Conservation (phyloP, 2,888 invertebrate genomes). For the Branchellion lobata region DNA sequence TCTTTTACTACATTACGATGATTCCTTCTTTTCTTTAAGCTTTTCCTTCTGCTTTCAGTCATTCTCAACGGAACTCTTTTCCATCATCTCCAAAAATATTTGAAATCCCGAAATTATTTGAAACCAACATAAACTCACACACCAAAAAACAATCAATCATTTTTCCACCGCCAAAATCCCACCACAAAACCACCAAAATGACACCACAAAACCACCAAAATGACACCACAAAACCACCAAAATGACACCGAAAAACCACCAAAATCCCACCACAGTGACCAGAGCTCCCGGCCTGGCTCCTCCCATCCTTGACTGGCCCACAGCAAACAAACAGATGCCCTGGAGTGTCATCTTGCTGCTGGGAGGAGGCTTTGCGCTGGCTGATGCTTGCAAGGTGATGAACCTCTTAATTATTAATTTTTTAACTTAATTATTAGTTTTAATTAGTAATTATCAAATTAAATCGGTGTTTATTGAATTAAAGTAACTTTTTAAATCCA, state of each 20-base stretch:
- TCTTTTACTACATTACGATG: not conserved
- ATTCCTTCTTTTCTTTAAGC: not conserved
- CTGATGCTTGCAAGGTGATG: conserved; percentile 74
- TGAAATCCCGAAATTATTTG: too few species aligned
- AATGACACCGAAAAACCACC: too few species aligned
- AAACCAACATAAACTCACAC: too few species aligned
- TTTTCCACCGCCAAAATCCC: too few species aligned
- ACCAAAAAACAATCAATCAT: too few species aligned
- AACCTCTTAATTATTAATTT: not conserved
- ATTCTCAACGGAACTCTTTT: too few species aligned
- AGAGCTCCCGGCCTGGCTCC: conserved; percentile 45
- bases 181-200: too few species aligned
- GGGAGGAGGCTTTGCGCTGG: conserved; percentile 86
- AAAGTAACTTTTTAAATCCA: not conserved
- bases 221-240: too few species aligned
- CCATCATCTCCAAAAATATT: too few species aligned
- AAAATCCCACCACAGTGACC: conserved; percentile 18
- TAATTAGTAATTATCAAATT: not conserved
- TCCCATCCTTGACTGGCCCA: conserved; percentile 69
- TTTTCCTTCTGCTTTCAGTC: too few species aligned
- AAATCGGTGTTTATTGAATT: not conserved
- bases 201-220: too few species aligned
- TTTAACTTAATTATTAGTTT: conserved; percentile 17
- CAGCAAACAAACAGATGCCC: conserved; percentile 79
- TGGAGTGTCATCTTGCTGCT: conserved; percentile 86